Conservation (phyloP, 2,113 vertebrate genomes). For the Microtus pennsylvanicus region DNA sequence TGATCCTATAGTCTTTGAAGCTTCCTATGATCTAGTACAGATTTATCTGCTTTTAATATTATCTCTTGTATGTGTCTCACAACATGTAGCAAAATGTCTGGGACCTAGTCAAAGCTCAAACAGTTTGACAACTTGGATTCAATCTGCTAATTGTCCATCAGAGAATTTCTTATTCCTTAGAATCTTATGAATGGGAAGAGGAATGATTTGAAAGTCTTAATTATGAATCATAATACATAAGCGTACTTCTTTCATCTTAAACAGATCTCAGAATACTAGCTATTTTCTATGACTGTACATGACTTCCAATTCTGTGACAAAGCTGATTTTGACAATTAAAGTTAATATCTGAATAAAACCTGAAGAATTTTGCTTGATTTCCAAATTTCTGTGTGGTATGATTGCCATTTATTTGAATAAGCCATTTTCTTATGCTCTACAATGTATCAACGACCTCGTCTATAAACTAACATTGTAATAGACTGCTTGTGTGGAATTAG, state of each 20-base stretch:
- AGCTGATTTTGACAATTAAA: constrained; percentile 7
- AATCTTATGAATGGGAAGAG: neutral
- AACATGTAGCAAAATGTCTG: neutral
- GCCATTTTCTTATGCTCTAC: neutral
- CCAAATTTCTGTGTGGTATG: neutral
- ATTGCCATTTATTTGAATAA: neutral
- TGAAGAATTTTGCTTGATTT: constrained; percentile 37
- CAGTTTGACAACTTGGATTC: neutral
- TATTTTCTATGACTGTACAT: neutral
- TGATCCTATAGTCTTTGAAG: neutral
- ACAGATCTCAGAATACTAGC: neutral
- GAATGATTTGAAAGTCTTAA: constrained; percentile 14
- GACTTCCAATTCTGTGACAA: neutral
- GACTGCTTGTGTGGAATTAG: neutral
- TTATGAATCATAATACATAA: neutral
- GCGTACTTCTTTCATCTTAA: constrained; percentile 2
- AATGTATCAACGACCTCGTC: neutral
- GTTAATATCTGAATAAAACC: constrained; percentile 24
- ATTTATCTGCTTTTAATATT: neutral
- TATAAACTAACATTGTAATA: neutral
- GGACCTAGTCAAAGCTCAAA: neutral
- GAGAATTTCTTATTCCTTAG: neutral
- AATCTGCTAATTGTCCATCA: neutral
- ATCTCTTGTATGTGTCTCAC: neutral
- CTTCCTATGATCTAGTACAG: neutral